Evolutionary conservation across 2,888 invertebrate genomes (phyloP).

Genomic region (Rugalucina vietnamica): DNA sequence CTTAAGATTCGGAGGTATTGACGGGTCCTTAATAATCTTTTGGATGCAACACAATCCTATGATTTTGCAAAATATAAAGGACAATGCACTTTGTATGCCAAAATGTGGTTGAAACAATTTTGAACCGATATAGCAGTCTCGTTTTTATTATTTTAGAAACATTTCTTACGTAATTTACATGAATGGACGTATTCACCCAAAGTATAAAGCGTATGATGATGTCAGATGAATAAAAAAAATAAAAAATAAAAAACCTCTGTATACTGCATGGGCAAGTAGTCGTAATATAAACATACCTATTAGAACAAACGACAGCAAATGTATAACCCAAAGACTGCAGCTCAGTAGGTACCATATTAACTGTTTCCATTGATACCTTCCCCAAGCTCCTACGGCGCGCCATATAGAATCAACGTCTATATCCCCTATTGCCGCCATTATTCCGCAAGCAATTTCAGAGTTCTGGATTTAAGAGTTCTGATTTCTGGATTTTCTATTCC

Average conservation of each 20-base stretch:
- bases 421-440: not conserved
- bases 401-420: conserved; percentile 29
- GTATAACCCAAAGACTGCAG: conserved; percentile 17
- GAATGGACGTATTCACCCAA: not conserved
- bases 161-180: not conserved
- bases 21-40: too few species aligned
- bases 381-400: conserved; percentile 18
- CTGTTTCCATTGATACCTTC: conserved; percentile 26
- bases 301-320: conserved; percentile 21
- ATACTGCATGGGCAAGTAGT: not conserved
- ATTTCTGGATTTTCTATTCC: too few species aligned
- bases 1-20: too few species aligned
- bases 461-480: too few species aligned
- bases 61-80: too few species aligned
- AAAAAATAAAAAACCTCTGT: not conserved
- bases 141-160: not conserved
- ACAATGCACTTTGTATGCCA: too few species aligned
- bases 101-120: not conserved
- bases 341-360: not conserved
- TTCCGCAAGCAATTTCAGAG: too few species aligned
- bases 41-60: too few species aligned
- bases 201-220: not conserved
- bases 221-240: not conserved
- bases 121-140: not conserved
- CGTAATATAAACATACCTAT: conserved; percentile 1